Evolutionary conservation across 2,888 invertebrate genomes (phyloP).

Genomic region (Lasioglossum morio): DNA sequence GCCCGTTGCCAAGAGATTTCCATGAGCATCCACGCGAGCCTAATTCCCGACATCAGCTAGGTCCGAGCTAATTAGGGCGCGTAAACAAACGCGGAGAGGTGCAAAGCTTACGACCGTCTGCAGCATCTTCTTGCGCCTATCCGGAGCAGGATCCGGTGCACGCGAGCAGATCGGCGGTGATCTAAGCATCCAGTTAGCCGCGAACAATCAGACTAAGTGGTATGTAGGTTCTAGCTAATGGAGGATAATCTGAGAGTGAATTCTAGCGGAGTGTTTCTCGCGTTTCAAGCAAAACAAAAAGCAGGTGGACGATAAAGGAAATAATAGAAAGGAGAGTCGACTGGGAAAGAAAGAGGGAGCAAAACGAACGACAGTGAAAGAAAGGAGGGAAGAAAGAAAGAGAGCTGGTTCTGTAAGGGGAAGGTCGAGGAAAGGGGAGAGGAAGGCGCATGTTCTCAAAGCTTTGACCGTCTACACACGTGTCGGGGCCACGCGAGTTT

Average conservation of each 20-base stretch:
- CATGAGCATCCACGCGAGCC: not conserved
- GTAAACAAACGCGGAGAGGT: conserved; percentile 50
- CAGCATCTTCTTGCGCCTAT: conserved; percentile 11
- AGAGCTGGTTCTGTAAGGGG: not conserved
- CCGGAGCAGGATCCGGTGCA: conserved; percentile 46
- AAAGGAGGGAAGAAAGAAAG: not conserved
- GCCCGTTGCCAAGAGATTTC: not conserved
- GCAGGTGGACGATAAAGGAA: not conserved
- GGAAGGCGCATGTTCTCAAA: not conserved
- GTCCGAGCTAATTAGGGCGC: conserved; percentile 45
- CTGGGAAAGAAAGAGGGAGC: not conserved
- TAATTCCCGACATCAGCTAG: conserved; percentile 22
- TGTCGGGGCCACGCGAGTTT: conserved; percentile 67
- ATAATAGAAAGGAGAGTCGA: not conserved
- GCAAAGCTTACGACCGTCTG: conserved; percentile 39
- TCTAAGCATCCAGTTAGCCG: conserved; percentile 66
- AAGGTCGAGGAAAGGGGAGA: not conserved
- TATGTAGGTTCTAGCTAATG: conserved; percentile 78
- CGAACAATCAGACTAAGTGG: conserved; percentile 78
- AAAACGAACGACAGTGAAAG: not conserved
- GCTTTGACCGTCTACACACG: conserved; percentile 28
- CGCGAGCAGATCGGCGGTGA: conserved; percentile 52
- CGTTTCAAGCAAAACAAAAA: conserved; percentile 38
- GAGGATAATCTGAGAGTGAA: conserved; percentile 76
- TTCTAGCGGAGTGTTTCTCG: conserved; percentile 72